Conservation (phyloP, 2,888 invertebrate species). For the Mayetiola destructor region DNA sequence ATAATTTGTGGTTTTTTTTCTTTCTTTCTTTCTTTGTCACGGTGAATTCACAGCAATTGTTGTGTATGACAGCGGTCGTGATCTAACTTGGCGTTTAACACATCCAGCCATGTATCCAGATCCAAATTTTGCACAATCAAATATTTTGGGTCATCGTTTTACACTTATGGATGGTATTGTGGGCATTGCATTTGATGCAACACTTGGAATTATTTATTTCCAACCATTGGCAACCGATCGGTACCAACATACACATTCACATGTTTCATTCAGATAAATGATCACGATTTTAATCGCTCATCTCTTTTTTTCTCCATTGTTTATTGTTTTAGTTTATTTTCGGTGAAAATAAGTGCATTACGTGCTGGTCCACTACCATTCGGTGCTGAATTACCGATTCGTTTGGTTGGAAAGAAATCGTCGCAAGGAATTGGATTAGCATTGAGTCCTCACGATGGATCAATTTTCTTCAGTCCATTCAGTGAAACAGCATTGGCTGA, state of each 20-base stretch:
- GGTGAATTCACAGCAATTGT: conserved; percentile 26
- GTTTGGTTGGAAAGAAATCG: conserved; percentile 66
- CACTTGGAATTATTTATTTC: conserved; percentile 42
- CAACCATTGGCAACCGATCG: conserved; percentile 54
- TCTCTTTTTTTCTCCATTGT: neutral
- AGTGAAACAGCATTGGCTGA: conserved; percentile 66
- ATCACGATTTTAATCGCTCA: conserved; percentile 10
- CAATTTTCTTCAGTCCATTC: conserved; percentile 62
- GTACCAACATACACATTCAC: conserved; percentile 24
- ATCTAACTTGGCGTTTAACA: conserved; percentile 64
- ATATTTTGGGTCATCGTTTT: conserved; percentile 50
- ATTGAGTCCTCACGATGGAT: conserved; percentile 55
- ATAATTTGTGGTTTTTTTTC: neutral
- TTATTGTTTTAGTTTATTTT: conserved; percentile 45
- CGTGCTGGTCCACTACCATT: conserved; percentile 57
- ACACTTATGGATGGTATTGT: conserved; percentile 55
- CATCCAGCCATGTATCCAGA: conserved; percentile 78
- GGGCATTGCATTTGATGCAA: conserved; percentile 47
- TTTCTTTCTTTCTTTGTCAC: neutral
- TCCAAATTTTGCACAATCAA: conserved; percentile 61
- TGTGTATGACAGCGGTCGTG: conserved; percentile 48
- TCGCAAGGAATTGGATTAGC: conserved; percentile 67
- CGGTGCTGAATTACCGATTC: conserved; percentile 56
- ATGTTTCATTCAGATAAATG: neutral
- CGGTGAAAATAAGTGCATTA: conserved; percentile 57